Base-by-base conservation (phyloP, 2,888 invertebrate species). In the Bombylius discolor region DNA sequence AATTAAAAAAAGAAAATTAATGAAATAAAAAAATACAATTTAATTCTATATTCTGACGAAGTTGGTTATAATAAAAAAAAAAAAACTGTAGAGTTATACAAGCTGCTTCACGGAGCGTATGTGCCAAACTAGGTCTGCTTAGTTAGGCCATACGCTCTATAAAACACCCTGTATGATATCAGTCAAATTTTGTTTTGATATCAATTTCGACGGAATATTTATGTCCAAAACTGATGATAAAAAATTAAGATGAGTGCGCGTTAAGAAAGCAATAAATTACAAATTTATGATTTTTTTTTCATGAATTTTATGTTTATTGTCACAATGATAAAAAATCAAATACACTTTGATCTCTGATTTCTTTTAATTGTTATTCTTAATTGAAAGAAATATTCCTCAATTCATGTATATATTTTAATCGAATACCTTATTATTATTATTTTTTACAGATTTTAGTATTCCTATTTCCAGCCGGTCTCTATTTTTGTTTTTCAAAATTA, bases 381-480 rank as follows among this genome's bases (percentile, higher is more conserved):
- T 23, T 23, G 23, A 23, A 2, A 23, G 23, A 42, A 46, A 12
- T 32, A 47, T n/a, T 51, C 13, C 14, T 49, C 33, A 9, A 47
- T 8, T 42, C n/a, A 42, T 11, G 14, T 51, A 42, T 44, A 31
- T 8, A 34, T 46, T 13, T 46, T 46, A 33, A 33, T 23, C 3
- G 23, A 9, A 11, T 52, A 9, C 14, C 33, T n/a, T 46, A 4
- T 33, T 23, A 42, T 36, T 23, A 48, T 31, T 36, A n/a, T 23
- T 23, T 31, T 53, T 65, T 68, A 1, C 92, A 98, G 75, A 86
- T 98, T 62, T 78, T 98, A 52, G 94, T 96, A 59, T 96, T 98
- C 74, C 79, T 97, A 62, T 97, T 98, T 74, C 97, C 93, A 44
- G 95, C 92, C 48, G 98, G 98, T 5, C 79, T 99, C 55, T 99